Evolutionary conservation across 2,797 vertebrate species (phyloP).

Genomic region (Australoheros facetus): DNA sequence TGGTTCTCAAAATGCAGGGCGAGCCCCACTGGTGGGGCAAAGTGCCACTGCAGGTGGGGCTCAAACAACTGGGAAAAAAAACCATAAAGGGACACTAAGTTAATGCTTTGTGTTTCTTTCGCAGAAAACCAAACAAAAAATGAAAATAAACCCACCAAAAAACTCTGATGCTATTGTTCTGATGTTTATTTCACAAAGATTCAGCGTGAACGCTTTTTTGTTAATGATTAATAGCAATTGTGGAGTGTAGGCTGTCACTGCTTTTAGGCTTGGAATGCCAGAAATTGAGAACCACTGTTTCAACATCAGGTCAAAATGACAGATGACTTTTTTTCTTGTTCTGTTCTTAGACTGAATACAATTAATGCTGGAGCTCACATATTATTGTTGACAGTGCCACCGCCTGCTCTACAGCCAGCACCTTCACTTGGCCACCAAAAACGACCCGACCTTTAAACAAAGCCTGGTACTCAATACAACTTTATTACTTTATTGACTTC

Average conservation of each 20-base stretch:
- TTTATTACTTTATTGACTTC: slow-evolving; percentile 76
- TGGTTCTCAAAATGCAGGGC: not conserved
- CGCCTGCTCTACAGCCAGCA: slow-evolving; percentile 21
- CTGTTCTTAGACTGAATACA: slow-evolving; percentile 18
- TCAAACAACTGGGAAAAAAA: no score
- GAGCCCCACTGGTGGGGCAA: not conserved
- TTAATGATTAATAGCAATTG: not conserved
- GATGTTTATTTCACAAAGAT: not conserved
- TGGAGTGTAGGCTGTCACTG: not conserved
- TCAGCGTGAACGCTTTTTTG: not conserved
- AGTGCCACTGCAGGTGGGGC: no score
- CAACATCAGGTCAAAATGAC: slow-evolving; percentile 22
- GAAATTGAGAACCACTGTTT: not conserved
- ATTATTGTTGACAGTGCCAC: slow-evolving; percentile 46
- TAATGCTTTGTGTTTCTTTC: rapidly evolving
- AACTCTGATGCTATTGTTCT: not conserved
- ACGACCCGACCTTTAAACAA: slow-evolving; percentile 72
- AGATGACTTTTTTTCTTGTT: not conserved
- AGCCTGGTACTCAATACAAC: slow-evolving; percentile 59
- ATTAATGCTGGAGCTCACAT: slow-evolving; percentile 17
- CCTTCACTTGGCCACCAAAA: slow-evolving; percentile 41
- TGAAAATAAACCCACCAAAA: not conserved
- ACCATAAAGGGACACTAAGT: not conserved
- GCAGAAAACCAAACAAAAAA: not conserved
- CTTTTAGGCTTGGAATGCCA: not conserved